These are phyloP conservation scores for Drosophila nannoptera DNA, from an alignment of 1,140 invertebrate genomes.

Conservation along the genomic window DNA sequence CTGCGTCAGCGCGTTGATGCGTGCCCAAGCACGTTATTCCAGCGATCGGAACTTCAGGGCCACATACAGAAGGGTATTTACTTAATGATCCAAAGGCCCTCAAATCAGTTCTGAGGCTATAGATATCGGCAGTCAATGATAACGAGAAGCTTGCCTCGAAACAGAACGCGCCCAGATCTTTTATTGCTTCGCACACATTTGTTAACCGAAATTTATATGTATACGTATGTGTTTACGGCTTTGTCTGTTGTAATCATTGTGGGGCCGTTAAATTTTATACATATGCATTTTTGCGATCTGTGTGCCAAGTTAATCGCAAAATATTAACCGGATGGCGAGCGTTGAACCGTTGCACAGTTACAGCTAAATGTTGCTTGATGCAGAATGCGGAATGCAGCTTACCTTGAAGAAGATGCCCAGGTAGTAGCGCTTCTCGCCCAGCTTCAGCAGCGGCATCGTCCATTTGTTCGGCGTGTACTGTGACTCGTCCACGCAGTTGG, in stretches of 20 bases:
- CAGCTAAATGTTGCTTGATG: constrained; percentile 37
- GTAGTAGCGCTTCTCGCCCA: constrained; percentile 92
- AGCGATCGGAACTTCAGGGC: constrained; percentile 25
- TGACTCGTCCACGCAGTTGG: constrained; percentile 88
- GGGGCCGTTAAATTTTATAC: constrained; percentile 20
- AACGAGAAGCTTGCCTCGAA: constrained; percentile 23
- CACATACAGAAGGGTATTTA: constrained; percentile 1
- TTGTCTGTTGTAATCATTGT: constrained; percentile 7
- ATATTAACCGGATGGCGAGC: constrained; percentile 37
- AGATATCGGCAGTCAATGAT: constrained; percentile 36
- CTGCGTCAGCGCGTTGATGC: constrained; percentile 35
- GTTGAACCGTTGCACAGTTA: constrained; percentile 49
- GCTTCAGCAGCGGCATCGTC: constrained; percentile 92
- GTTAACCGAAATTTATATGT: background rate
- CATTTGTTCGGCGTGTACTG: constrained; percentile 84
- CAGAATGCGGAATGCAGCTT: constrained; percentile 73
- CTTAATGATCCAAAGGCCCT: constrained; percentile 33
- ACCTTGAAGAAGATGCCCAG: constrained; percentile 95
- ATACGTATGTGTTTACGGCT: background rate
- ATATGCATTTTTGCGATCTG: constrained; percentile 48
- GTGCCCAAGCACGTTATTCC: constrained; percentile 37
- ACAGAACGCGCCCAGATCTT: background rate
- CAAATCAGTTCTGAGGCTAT: constrained; percentile 34
- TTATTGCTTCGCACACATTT: background rate
- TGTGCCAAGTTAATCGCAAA: constrained; percentile 6